Base-by-base conservation (phyloP, 1,140 invertebrate species). In the Zaprionus camerounensis region DNA sequence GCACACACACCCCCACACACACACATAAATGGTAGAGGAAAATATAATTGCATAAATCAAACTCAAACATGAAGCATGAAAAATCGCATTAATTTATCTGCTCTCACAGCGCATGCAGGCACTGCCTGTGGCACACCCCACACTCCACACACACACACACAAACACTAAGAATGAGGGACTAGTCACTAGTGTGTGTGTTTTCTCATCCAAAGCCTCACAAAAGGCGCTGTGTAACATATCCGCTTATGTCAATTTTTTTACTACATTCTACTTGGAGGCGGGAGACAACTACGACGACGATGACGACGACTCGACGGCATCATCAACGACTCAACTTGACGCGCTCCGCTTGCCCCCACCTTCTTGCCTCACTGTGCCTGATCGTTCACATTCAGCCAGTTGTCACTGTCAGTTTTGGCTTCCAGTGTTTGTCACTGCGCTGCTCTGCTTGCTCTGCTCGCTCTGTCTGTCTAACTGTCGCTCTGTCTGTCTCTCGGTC, bases 21-120 rank as follows among this genome's bases (percentile, higher is more conserved):
- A 74, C 3, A 69, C 22, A 68, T n/a, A 24, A n/a, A 41, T 5
- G 26, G 57, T 15, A 79, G 78, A 76, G 59, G 17, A 51, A 91
- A 76, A 87, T 85, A 91, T 88, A 91, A 91, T 91, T 91, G 79
- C 88, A 91, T 91, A 88, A 91, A 91, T 91, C 88, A 91, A 91
- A 91, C 90, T 90, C 82, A 90, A 90, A 84, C 86, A 91, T 86
- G 82, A 80, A 84, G 81, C 90, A 91, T 91, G 83, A 91, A 84
- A 91, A 91, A 91, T 91, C 83, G 80, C 72, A 91, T 91, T 91
- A 91, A 91, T 91, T 91, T 91, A 91, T 91, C 90, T 91, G 85
- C 79, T 91, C 81, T 91, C 84, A 68, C 66, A 80, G 85, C 65
- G 78, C 84, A 75, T 81, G 80, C 78, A 76, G 66, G 57, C 69